A percentile compares a stretch with the other conserved stretches of the same genome.
phyloP scores from a whole-genome alignment of 1,140 invertebrate genomes.

The Macrostomum lignano region DNA sequence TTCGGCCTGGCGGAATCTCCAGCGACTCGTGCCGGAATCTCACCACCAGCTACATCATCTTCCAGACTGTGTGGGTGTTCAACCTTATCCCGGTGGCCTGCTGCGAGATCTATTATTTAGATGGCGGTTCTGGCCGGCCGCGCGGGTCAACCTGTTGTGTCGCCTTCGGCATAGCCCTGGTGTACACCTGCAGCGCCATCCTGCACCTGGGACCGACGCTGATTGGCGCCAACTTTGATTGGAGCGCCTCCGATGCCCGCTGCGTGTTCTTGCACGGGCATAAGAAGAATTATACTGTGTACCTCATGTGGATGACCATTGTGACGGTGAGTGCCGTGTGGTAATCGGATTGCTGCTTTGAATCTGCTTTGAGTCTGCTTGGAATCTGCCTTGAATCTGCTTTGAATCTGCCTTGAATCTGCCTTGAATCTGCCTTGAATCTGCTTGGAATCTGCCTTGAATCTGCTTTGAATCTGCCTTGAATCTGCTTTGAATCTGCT shows the following conservation, averaged over 20 bases:
- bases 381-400: no score
- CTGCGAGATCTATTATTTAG: conserved; percentile 23
- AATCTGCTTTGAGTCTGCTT: no score
- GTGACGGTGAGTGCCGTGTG: no score
- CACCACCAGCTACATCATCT: conserved; percentile 17
- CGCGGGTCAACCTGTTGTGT: conserved; percentile 20
- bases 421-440: no score
- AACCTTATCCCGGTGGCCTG: conserved; percentile 25
- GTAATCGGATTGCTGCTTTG: no score
- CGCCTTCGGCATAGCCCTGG: conserved; percentile 20
- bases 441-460: no score
- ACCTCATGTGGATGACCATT: conserved; percentile 24
- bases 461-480: no score
- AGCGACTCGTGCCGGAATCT: conserved; percentile 16
- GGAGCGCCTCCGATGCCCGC: conserved; percentile 19
- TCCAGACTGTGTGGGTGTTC: conserved; percentile 21
- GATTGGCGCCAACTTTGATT: conserved; percentile 24
- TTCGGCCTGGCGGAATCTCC: no score
- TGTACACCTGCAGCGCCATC: conserved; percentile 22
- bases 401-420: no score
- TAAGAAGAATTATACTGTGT: conserved; percentile 20
- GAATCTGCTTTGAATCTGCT: no score
- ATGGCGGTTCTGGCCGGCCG: conserved; percentile 12
- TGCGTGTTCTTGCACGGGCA: conserved; percentile 21
- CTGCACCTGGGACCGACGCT: conserved; percentile 25